These are phyloP conservation scores for Stegodyphus mimosarum DNA, from an alignment of 1,140 invertebrate species.

Conservation along the genomic window DNA sequence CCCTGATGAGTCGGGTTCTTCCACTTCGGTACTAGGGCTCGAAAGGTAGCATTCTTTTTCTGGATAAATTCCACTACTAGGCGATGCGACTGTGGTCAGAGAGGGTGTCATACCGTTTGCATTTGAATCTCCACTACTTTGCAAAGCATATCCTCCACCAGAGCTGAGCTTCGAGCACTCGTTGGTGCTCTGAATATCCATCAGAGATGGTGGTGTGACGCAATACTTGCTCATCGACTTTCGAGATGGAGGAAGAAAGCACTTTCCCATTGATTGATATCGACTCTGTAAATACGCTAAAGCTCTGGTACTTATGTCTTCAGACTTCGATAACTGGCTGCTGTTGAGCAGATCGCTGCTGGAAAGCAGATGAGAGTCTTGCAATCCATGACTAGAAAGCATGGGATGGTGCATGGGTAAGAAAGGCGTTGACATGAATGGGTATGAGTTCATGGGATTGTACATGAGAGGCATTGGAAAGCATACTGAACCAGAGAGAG, in stretches of 20 bases:
- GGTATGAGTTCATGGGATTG: constrained; percentile 59
- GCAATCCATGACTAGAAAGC: constrained; percentile 27
- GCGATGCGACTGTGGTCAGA: constrained; percentile 3
- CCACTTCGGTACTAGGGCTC: constrained; percentile 42
- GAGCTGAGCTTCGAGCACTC: not conserved
- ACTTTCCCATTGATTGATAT: constrained; percentile 22
- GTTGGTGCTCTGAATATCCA: not conserved
- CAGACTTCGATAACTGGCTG: not conserved
- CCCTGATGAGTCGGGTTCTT: constrained; percentile 55
- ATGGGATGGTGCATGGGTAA: constrained; percentile 36
- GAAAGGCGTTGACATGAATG: constrained; percentile 31
- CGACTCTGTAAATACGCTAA: constrained; percentile 13
- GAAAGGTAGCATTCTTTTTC: constrained; percentile 56
- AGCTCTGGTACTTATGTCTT: constrained; percentile 9
- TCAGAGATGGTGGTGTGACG: not conserved
- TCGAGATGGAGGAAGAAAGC: constrained; percentile 16
- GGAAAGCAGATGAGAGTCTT: constrained; percentile 19
- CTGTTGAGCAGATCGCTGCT: constrained; percentile 3
- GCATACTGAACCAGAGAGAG: constrained; percentile 43
- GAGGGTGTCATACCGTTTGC: not conserved
- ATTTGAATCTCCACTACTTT: not conserved
- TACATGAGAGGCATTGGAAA: constrained; percentile 58
- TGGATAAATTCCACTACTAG: not conserved
- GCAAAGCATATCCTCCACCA: not conserved
- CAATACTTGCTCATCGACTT: constrained; percentile 28